Base-by-base conservation (phyloP, 2,113 vertebrate species). In the Percopsis transmontana region DNA sequence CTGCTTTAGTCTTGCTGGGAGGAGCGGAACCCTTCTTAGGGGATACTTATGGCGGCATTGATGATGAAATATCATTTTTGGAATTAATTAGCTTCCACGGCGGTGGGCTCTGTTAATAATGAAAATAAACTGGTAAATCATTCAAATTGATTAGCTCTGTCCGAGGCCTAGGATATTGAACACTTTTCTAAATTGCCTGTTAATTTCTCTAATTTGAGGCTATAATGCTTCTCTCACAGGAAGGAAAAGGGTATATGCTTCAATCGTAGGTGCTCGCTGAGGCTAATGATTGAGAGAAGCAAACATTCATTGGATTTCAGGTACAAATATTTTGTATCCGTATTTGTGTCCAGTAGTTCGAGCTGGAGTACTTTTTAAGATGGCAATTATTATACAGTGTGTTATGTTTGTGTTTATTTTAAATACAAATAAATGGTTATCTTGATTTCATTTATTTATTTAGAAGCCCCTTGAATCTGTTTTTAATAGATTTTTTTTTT, bases 11-110 rank as follows among this genome's bases (percentile, higher is more conserved):
- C 68, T 80, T 66, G 62, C 68, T 71, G 79, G 77, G 76, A 83
- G 73, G 88, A 88, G 91, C 70, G 44, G 62, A 80, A 56, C 62
- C 70, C 50, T 76, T 65, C 44, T 61, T 40, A 51, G 19, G 51
- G 76, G 50, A 72, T 55, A 73, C 62, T 58, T 54, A 68, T 66
- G 61, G 58, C 80, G 64, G 60, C 70, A 71, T 60, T 89, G 83
- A 89, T 87, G 86, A 88, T 89, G 80, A 91, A 91, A 87, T 87
- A 83, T 85, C 74, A 81, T 91, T 84, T 75, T 88, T 74, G 42
- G 70, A 88, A 91, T 88, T 84, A 88, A 90, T 88, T 84, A 88
- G 81, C 75, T 48, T 72, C 54, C 70, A 62, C 73, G 80, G 69
- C 80, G 80, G 81, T 75, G 68, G 73, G 64, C 71, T 69, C 77